Percentiles rank a stretch among this genome's conserved stretches.
phyloP scores from a whole-genome alignment of 2,888 invertebrate species.

The Scaptodrosophila latifasciaeformis region DNA sequence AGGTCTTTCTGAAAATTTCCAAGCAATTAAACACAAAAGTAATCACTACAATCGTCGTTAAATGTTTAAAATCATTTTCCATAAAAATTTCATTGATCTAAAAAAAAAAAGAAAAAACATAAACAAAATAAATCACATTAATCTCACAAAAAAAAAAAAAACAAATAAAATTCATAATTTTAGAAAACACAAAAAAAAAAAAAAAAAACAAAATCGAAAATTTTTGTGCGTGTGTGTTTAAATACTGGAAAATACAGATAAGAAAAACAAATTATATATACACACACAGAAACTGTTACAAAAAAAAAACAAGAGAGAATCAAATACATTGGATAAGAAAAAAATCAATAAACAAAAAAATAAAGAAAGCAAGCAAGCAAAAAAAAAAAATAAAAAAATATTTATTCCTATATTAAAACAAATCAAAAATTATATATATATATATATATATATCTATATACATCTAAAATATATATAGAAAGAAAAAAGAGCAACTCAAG shows the following conservation, averaged over 20 bases:
- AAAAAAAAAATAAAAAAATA: constrained; percentile 9
- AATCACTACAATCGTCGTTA: neutral
- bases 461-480: constrained; percentile 4
- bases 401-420: constrained; percentile 4
- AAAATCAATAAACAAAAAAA: constrained; percentile 32
- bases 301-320: constrained; percentile 17
- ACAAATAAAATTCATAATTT: constrained; percentile 25
- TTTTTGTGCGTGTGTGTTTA: constrained; percentile 48
- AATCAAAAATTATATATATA: constrained; percentile 9
- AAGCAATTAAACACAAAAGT: constrained; percentile 41
- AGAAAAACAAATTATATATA: constrained; percentile 33
- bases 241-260: constrained; percentile 62
- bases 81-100: neutral
- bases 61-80: neutral
- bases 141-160: constrained; percentile 13
- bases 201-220: constrained; percentile 3
- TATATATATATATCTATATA: constrained; percentile 13
- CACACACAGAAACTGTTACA: constrained; percentile 8
- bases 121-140: constrained; percentile 8
- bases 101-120: neutral
- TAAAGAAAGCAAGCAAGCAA: constrained; percentile 5
- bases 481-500: constrained; percentile 35
- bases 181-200: constrained; percentile 37
- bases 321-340: constrained; percentile 35
- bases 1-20: constrained; percentile 31